Evolutionary conservation across 1,140 invertebrate genomes (phyloP).

Genomic region (Chionoecetes opilio): DNA sequence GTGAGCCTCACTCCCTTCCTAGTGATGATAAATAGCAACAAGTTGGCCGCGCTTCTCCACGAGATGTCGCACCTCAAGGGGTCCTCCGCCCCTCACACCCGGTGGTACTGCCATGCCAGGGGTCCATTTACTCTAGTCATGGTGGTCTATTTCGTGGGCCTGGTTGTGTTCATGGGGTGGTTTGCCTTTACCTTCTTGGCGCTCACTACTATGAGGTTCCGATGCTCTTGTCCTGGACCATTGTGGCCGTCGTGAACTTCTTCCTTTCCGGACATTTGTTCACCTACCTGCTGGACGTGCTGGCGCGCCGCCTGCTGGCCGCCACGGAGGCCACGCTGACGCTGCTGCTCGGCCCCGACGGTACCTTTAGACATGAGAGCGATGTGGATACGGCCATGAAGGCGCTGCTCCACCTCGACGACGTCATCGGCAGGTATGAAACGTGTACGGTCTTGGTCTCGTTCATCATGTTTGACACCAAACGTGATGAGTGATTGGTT

Average conservation of each 20-base stretch:
- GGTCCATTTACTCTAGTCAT: neutral
- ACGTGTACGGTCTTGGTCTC: neutral
- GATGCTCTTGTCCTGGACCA: neutral
- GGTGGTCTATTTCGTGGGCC: neutral
- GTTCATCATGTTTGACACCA: no score
- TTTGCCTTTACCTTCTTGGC: neutral
- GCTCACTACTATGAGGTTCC: neutral
- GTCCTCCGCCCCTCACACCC: no score
- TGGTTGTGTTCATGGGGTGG: neutral
- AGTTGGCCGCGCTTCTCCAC: neutral
- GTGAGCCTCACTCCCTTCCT: neutral
- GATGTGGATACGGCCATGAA: neutral
- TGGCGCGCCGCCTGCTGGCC: neutral
- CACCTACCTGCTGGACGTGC: neutral
- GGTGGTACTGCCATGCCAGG: neutral
- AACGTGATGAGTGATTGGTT: no score
- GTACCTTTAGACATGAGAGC: neutral
- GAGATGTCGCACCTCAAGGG: neutral
- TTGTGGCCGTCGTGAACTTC: neutral
- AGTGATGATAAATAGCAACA: neutral
- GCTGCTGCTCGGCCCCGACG: neutral
- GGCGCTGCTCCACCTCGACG: neutral
- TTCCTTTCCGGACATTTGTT: neutral
- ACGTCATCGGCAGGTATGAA: neutral
- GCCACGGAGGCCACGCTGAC: neutral